Evolutionary conservation across 2,888 invertebrate species (phyloP), one percentile per base, ranked within the genome.

Genomic region (Drosophila greeni): DNA sequence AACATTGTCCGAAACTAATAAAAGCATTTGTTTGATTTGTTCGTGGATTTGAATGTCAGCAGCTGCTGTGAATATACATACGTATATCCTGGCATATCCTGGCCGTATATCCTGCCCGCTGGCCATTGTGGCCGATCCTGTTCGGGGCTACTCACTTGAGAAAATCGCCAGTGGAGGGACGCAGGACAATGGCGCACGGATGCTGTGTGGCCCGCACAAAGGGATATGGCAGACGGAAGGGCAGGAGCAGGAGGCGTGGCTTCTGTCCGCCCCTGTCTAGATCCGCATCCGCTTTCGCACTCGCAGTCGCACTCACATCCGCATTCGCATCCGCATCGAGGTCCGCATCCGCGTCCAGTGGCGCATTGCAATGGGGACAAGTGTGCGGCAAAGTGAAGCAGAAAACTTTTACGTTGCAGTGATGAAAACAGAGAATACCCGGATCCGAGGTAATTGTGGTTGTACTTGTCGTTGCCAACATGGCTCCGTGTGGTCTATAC

Each of bases 351-450:
- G 85, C 83, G 76, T 86, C 87, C 66, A 94, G 91, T 87, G 92
- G 92, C 74, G 90, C 90, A 74, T 91, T 90, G 89, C 97, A 97
- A 76, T 93, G 91, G 58, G 96, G 96, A 87, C 97, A 97, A 74
- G 89, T 89, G 84, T 92, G 91, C 48, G 96, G 96, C 85, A 97
- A 91, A 75, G 90, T 89, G 84, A 94, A 94, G 87, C 95, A 96
- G 90, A 96, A 95, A 77, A 96, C 92, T 90, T 94, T 93, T 72
- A 93, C 91, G 61, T 92, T 92, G 88, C 97, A 97, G 89, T 97
- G 97, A 90, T 95, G 95, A 90, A 96, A 95, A 90, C 97, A 97
- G 88, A 96, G 91, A 87, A 97, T 94, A 84, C 94, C 94, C 82
- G 94, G 94, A 91, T 95, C 94, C 91, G 87, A 87, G 81, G 86